Evolutionary conservation across 2,888 invertebrate species (phyloP).

Genomic region (Drosophila anomelani): DNA sequence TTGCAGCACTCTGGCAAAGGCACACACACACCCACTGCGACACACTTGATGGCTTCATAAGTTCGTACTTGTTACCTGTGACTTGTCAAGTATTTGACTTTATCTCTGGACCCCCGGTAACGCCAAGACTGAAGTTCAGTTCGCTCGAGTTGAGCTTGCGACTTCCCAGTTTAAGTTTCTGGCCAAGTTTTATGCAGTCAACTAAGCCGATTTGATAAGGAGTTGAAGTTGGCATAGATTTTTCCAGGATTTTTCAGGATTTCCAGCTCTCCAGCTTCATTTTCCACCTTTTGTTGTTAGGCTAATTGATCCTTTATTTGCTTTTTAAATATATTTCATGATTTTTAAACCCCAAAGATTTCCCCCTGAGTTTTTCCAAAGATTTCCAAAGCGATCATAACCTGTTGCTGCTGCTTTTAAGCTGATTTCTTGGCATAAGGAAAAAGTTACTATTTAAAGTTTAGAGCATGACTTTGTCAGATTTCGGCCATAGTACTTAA

Average conservation of each 20-base stretch:
- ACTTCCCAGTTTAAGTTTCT: constrained; percentile 20
- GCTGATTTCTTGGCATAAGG: not conserved
- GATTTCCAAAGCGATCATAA: not conserved
- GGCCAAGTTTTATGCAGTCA: constrained; percentile 25
- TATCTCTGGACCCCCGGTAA: constrained; percentile 55
- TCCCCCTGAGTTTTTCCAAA: not conserved
- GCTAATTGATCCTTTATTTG: too few relatives aligned
- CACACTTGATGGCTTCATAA: constrained; percentile 69
- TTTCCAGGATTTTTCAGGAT: too few relatives aligned
- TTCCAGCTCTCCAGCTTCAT: not conserved
- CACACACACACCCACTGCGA: constrained; percentile 36
- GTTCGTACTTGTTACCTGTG: constrained; percentile 79
- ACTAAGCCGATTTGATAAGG: constrained; percentile 15
- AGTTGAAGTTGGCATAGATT: not conserved
- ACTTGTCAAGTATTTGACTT: constrained; percentile 80
- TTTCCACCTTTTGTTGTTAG: too few relatives aligned
- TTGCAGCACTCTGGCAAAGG: constrained; percentile 73
- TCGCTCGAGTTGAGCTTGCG: constrained; percentile 20
- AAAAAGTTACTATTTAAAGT: constrained; percentile 19
- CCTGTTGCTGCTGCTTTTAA: constrained; percentile 13
- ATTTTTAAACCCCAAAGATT: not conserved
- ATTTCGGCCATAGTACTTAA: constrained; percentile 60
- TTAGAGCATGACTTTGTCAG: constrained; percentile 41
- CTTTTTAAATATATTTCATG: not conserved
- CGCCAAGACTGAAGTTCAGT: constrained; percentile 61